Evolutionary conservation across 30 jellyfish, hydroid and myxozoan species (phyloP), one percentile per base, ranked within the genome.

Genomic region (Calvadosia cruxmelitensis): DNA sequence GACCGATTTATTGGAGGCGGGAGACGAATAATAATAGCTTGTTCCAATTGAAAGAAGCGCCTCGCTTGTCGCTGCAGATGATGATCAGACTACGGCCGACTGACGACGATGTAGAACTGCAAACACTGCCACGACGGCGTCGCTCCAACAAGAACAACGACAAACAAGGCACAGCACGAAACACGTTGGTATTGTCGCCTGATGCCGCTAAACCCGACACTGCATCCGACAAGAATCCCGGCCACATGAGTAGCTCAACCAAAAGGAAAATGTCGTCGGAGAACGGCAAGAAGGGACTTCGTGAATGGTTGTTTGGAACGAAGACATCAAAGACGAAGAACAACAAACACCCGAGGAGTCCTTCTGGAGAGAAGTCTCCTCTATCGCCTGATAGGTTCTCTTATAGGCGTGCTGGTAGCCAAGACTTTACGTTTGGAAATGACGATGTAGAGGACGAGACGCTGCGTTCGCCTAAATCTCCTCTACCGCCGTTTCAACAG

Each of bases 291-390:
- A 42, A 42, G 20, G 88, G 93, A 23, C 32, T 85, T 24, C 71
- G 84, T 26, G 93, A 79, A 16, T 72, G 93, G 88, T 62, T 85
- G 27, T 76, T 76, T 75, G 92, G 84, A 16, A 79, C 52, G 67
- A 33, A 75, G 1, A 32, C 84, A 42, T 42, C 57, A 42, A 42
- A 42, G 57, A 42, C 10, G 20, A 42, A 20, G 10, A 42, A 20
- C 20, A 10, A 42, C 15, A 42, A 42, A 42, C 10, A 10, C 10
- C 57, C 57, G 10, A 42, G 20, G 20, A 42, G 57, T 42, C 57
- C 57, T 5, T 5, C 10, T 42, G 57, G 57, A 5, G 57, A 42
- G 10, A 42, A 42, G 20, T 42, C 57, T 5, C 57, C 10, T 5
- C 20, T 42, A 10, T 20, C 15, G 20, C 57, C 57, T 5, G 57